phyloP scores from a whole-genome alignment of 2,113 vertebrate species.

The Alosa alosa region DNA sequence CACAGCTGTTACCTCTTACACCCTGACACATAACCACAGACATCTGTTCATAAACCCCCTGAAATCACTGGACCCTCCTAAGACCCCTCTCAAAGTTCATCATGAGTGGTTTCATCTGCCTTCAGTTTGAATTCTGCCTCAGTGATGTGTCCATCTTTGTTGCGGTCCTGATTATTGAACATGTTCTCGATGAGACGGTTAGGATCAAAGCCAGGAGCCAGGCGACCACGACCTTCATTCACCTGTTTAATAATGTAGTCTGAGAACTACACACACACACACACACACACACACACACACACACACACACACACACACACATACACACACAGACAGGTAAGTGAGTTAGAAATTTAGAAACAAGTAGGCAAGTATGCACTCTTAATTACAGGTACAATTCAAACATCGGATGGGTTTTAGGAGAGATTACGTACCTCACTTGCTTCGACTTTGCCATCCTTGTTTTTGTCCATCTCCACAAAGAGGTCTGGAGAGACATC shows the following conservation, averaged over 20 bases:
- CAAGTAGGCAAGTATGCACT: not conserved
- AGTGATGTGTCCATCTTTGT: slow-evolving; percentile 88
- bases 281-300: not conserved
- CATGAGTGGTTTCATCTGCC: slow-evolving; percentile 86
- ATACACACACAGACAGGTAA: not conserved
- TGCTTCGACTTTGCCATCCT: slow-evolving; percentile 76
- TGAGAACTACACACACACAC: slow-evolving; percentile 71
- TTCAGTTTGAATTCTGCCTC: slow-evolving; percentile 93
- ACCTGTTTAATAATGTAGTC: slow-evolving; percentile 91
- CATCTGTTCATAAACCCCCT: slow-evolving; percentile 8
- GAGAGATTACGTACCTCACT: slow-evolving; percentile 77
- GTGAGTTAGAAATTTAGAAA: not conserved
- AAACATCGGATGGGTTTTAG: not conserved
- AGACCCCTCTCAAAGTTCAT: slow-evolving; percentile 81
- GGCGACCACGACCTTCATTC: slow-evolving; percentile 84
- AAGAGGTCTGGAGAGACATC: slow-evolving; percentile 90
- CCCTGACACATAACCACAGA: not conserved
- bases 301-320: not conserved
- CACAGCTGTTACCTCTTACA: not conserved
- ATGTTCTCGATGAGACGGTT: slow-evolving; percentile 92
- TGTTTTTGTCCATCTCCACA: slow-evolving; percentile 87
- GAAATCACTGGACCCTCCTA: not conserved
- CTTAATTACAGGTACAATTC: not conserved
- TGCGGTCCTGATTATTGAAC: slow-evolving; percentile 95
- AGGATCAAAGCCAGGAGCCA: slow-evolving; percentile 90